Evolutionary conservation across 2,888 invertebrate genomes (phyloP).

Genomic region (Sialis fuliginosa): DNA sequence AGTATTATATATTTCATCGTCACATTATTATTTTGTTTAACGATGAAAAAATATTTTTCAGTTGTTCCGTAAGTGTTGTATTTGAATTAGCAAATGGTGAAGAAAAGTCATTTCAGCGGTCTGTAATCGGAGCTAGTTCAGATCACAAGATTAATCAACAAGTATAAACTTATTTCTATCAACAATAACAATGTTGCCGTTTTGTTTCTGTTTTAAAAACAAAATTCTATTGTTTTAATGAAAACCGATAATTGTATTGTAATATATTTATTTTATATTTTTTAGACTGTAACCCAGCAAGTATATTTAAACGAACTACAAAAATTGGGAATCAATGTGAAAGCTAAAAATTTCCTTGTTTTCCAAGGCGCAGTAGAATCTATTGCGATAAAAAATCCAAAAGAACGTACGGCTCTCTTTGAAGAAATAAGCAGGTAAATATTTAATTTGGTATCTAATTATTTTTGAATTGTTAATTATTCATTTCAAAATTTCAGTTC

Average conservation of each 20-base stretch:
- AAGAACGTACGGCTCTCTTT: constrained; percentile 91
- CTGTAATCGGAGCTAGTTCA: constrained; percentile 79
- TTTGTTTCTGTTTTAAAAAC: too few species aligned
- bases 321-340: constrained; percentile 91
- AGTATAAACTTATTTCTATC: constrained; percentile 29
- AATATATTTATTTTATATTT: too few species aligned
- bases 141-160: constrained; percentile 87
- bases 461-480: neutral
- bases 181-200: neutral
- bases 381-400: constrained; percentile 99
- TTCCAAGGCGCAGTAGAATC: constrained; percentile 99
- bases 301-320: constrained; percentile 79
- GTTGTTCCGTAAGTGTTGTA: constrained; percentile 91
- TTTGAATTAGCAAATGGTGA: constrained; percentile 66
- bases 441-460: constrained; percentile 12
- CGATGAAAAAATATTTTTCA: constrained; percentile 20
- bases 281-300: constrained; percentile 63
- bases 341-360: constrained; percentile 97
- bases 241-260: too few species aligned
- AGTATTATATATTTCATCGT: neutral
- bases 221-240: too few species aligned
- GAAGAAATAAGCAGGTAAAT: constrained; percentile 90
- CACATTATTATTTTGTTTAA: neutral
- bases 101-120: constrained; percentile 72
- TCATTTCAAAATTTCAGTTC: constrained; percentile 40